Base-by-base conservation (phyloP, 2,888 invertebrate species). In the Choristoneura rosaceana region DNA sequence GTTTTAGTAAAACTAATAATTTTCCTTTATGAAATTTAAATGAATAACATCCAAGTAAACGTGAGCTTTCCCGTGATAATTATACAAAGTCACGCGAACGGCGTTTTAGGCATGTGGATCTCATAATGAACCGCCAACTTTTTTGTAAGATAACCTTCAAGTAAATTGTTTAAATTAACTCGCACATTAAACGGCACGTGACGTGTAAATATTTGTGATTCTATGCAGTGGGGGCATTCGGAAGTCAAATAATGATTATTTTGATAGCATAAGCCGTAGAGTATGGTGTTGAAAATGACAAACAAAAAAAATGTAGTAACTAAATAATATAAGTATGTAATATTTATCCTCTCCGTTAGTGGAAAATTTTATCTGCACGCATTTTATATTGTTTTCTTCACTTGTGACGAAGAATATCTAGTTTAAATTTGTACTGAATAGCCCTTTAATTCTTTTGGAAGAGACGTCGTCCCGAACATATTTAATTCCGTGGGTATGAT, bases 1-100 rank as follows among this genome's bases (percentile, higher is more conserved):
- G 85, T 93, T 93, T 90, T 86, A 84, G 85, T 90, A 86, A 87
- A 91, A 87, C 87, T 86, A 87, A 91, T 90, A 93, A 92, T 93
- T 93, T 71, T 92, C 85, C 88, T 92, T 90, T 89, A 90, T 91
- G 89, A 91, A 91, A 87, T 87, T 87, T 86, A 88, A 88, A 88
- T 88, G 87, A 84, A 87, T 84, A 83, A 80, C 82, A 86, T 87
- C 86, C 84, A 79, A 85, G 84, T 88, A 84, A 90, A 88, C 84
- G 84, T 87, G 85, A 86, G 85, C 82, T 84, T 87, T 89, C 86
- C 83, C 81, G 75, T 85, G 83, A 87, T 93, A 93, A 93, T 93
- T 93, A 92, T 84, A 77, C 81, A 73, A 78, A 91, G 91, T 90
- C 93, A 93, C 93, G 93, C 93, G 81, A 92, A 86, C 84, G 76